A percentile compares a stretch with the other conserved stretches of the same genome.
These are phyloP conservation scores for Thelaira solivaga DNA, from an alignment of 2,888 invertebrate genomes.

Conservation along the genomic window DNA sequence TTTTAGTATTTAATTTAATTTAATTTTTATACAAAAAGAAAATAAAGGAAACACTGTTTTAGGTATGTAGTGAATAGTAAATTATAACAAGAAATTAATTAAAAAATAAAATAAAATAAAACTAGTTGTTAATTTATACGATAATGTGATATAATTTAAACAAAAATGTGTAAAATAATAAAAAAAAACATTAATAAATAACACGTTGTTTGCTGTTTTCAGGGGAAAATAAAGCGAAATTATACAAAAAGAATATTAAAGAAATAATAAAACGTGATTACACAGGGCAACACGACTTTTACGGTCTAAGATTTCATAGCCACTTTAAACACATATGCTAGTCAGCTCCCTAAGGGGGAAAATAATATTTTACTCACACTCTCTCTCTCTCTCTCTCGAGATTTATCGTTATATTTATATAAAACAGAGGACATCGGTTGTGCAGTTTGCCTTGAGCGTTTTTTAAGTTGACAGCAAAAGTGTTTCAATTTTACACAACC, in stretches of 20 bases:
- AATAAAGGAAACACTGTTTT: no score
- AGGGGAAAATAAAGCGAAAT: background rate
- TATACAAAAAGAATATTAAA: background rate
- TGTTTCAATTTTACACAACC: background rate
- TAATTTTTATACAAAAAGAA: slow-evolving; percentile 11
- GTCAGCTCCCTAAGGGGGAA: no score
- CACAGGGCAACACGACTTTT: no score
- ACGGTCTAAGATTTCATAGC: no score
- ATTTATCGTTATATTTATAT: no score
- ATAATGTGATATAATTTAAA: slow-evolving; percentile 62
- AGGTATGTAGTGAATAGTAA: slow-evolving; percentile 32
- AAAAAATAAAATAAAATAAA: background rate
- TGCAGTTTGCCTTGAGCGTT: no score
- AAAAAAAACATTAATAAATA: background rate
- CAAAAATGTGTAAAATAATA: no score
- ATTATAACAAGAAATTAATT: no score
- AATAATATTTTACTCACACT: no score
- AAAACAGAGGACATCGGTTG: no score
- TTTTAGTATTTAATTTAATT: slow-evolving; percentile 28
- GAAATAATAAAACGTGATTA: background rate
- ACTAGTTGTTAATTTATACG: slow-evolving; percentile 54
- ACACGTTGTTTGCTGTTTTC: slow-evolving; percentile 30
- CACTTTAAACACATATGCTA: no score
- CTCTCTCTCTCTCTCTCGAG: no score
- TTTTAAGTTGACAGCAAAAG: background rate